These are phyloP conservation scores for Eubasilissa splendida DNA, from an alignment of 2,888 invertebrate species.

Conservation along the genomic window DNA sequence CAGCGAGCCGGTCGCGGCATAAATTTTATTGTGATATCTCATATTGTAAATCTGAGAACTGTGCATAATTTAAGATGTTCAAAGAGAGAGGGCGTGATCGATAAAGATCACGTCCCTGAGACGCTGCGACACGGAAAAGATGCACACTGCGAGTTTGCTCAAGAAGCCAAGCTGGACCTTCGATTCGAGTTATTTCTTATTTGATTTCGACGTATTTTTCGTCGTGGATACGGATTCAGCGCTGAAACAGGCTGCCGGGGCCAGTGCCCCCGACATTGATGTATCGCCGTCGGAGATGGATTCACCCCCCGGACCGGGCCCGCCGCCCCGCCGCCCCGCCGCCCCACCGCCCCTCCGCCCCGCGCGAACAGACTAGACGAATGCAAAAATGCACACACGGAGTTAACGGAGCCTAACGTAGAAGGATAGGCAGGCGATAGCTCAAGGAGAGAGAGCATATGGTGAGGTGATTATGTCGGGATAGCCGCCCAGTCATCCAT, in stretches of 20 bases:
- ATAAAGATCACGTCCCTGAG: neutral
- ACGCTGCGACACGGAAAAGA: neutral
- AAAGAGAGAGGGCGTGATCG: too few relatives aligned
- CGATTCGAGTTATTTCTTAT: neutral
- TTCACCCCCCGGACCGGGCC: neutral
- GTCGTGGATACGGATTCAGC: neutral
- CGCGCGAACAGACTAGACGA: neutral
- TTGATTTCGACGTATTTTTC: neutral
- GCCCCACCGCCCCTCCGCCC: neutral
- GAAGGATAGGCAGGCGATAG: slow-evolving; percentile 13
- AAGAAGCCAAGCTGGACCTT: neutral
- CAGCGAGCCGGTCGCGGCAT: neutral
- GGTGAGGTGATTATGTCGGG: slow-evolving; percentile 25
- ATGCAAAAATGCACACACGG: slow-evolving; percentile 20
- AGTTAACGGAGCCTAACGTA: slow-evolving; percentile 8
- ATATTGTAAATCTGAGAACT: too few relatives aligned
- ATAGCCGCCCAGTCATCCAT: slow-evolving; percentile 1
- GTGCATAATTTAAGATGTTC: too few relatives aligned
- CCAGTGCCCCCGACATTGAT: slow-evolving; percentile 27
- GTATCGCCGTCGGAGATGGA: slow-evolving; percentile 15
- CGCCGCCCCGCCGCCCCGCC: neutral
- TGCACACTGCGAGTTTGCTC: neutral
- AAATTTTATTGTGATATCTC: neutral
- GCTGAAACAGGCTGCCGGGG: neutral
- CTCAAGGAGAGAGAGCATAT: slow-evolving; percentile 1